Evolutionary conservation across 1,140 invertebrate species (phyloP).

Genomic region (Mesaphorura yosii): DNA sequence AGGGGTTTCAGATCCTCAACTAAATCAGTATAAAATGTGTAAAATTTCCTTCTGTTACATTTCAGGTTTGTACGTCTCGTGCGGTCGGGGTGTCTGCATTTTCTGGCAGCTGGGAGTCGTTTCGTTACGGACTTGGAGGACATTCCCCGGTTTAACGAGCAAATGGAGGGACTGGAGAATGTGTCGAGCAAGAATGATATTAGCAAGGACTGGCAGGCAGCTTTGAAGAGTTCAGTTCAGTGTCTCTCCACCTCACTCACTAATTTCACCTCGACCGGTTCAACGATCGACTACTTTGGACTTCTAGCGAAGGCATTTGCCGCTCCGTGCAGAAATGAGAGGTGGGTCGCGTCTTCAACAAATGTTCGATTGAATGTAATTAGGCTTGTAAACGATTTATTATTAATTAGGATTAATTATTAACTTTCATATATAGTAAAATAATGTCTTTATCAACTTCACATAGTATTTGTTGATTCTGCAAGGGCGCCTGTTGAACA

Average conservation of each 20-base stretch:
- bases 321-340: slow-evolving; percentile 64
- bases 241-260: neutral
- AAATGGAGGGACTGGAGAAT: slow-evolving; percentile 24
- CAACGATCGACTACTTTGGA: slow-evolving; percentile 92
- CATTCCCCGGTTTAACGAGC: slow-evolving; percentile 49
- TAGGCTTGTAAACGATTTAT: too few relatives aligned
- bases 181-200: slow-evolving; percentile 13
- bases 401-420: too few relatives aligned
- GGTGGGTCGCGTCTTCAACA: too few relatives aligned
- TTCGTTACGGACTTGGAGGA: slow-evolving; percentile 78
- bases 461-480: too few relatives aligned
- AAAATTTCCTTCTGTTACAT: neutral
- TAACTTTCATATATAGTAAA: too few relatives aligned
- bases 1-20: neutral
- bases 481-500: too few relatives aligned
- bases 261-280: slow-evolving; percentile 38
- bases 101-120: slow-evolving; percentile 75
- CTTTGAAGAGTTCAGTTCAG: neutral
- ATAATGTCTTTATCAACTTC: too few relatives aligned
- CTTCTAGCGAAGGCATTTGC: slow-evolving; percentile 86
- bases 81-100: slow-evolving; percentile 82
- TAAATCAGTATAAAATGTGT: neutral
- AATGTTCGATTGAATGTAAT: too few relatives aligned
- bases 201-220: slow-evolving; percentile 17
- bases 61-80: slow-evolving; percentile 80